These are phyloP conservation scores for Falco berigora DNA, from an alignment of 2,797 vertebrate species.

Conservation along the genomic window DNA sequence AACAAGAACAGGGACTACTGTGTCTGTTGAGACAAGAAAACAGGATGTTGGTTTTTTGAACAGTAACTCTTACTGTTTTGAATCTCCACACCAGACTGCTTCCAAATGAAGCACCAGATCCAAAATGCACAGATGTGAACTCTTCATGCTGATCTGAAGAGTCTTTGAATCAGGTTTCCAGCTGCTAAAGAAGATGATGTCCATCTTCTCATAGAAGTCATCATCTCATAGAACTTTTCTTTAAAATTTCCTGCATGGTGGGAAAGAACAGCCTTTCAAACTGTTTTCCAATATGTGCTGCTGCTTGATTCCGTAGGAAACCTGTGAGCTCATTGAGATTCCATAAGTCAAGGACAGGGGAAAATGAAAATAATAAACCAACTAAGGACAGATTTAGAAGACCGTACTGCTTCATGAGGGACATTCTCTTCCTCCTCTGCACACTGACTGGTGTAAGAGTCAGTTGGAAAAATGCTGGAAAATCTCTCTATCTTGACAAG, in stretches of 20 bases:
- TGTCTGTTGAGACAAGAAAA: not conserved
- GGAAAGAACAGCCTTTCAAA: not conserved
- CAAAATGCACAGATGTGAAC: not conserved
- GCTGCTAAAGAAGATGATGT: not conserved
- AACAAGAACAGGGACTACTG: not conserved
- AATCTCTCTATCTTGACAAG: not conserved
- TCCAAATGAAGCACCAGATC: not conserved
- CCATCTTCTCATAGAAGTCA: not conserved
- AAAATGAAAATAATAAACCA: not conserved
- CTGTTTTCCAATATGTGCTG: not conserved
- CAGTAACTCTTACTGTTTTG: not conserved
- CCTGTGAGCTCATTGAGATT: not conserved
- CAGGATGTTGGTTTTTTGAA: not conserved
- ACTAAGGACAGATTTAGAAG: not conserved
- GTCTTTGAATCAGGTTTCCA: not conserved
- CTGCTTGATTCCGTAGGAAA: not conserved
- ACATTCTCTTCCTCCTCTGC: not conserved
- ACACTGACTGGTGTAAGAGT: not conserved
- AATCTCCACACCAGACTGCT: not conserved
- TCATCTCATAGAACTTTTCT: not conserved
- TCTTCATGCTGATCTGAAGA: not conserved
- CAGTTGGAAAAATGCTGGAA: not conserved
- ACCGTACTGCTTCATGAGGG: not conserved
- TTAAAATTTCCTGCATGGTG: not conserved
- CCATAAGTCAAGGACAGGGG: not conserved